These are phyloP conservation scores for Octonoba sinensis DNA, from an alignment of 2,888 invertebrate species.

Conservation along the genomic window DNA sequence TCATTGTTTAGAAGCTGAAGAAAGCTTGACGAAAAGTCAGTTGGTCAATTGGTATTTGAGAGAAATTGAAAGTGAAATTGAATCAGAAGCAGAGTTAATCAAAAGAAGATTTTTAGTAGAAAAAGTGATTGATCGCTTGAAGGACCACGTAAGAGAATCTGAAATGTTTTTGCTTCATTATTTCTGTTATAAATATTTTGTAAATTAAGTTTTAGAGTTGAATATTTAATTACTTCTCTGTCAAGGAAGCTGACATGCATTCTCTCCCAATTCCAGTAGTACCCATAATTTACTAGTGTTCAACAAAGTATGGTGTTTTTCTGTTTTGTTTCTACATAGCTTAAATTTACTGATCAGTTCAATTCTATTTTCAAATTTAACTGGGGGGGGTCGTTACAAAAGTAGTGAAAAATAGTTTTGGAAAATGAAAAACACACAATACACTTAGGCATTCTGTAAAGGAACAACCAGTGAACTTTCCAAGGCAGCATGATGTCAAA, in stretches of 20 bases:
- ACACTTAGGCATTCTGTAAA: too few relatives aligned
- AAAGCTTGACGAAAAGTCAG: slow-evolving; percentile 78
- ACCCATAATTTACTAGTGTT: too few relatives aligned
- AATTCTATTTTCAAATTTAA: too few relatives aligned
- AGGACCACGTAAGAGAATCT: slow-evolving; percentile 80
- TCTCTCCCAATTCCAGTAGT: background rate
- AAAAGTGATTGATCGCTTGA: slow-evolving; percentile 92
- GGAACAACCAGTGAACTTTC: too few relatives aligned
- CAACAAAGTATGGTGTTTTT: too few relatives aligned
- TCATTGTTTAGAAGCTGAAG: slow-evolving; percentile 36
- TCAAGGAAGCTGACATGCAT: background rate
- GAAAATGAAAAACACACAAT: too few relatives aligned
- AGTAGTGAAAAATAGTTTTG: too few relatives aligned
- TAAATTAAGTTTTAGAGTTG: background rate
- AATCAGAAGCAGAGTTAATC: slow-evolving; percentile 89
- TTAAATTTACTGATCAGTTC: too few relatives aligned
- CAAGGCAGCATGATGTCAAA: too few relatives aligned
- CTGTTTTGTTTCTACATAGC: too few relatives aligned
- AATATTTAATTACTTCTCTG: background rate
- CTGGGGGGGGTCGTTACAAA: too few relatives aligned
- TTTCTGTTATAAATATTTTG: background rate
- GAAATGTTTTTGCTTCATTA: slow-evolving; percentile 4
- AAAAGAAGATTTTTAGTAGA: slow-evolving; percentile 90
- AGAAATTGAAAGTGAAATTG: slow-evolving; percentile 87
- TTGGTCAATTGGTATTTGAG: slow-evolving; percentile 92